Base-by-base conservation (phyloP, 1,140 invertebrate species). In the Battus philenor region DNA sequence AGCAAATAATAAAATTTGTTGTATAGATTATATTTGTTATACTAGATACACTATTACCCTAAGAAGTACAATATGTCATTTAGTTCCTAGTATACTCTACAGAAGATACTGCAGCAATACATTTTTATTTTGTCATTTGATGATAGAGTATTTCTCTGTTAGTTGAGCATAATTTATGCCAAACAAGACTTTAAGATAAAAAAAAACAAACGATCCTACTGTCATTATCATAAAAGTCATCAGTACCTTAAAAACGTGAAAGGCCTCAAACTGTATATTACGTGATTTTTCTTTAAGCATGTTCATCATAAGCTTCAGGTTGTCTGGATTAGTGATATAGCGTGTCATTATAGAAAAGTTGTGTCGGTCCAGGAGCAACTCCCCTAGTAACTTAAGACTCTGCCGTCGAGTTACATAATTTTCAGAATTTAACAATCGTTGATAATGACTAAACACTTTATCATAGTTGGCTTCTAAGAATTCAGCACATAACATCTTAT, bases 231-330 rank as follows among this genome's bases (percentile, higher is more conserved):
- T 20, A 20, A 3, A 20, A 20, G 6, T 6, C 6, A 20, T 2
- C 18, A 20, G 18, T 90, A 98, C 98, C 93, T 99, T 99, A 89
- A 99, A 99, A 68, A 99, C 98, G 87, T 99, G 98, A 90, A 99
- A 99, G 86, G 98, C 98, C 90, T 99, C 98, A 90, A 99, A 99
- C 86, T 99, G 98, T 73, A 99, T 99, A 88, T 99, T 99, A 64
- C 97, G 91, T 65, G 97, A 98, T 83, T 98, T 98, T 83, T 99
- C 98, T 89, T 98, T 97, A 57, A 99, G 89, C 97, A 99, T 98
- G 81, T 98, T 99, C 98, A 99, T 99, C 98, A 99, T 99, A 48
- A 99, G 89, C 82, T 99, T 99, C 32, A 99, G 90, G 89, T 99
- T 99, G 75, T 99, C 98, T 7, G 97, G 97, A 87, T 98, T 98